Evolutionary conservation across 2,113 vertebrate genomes (phyloP).

Genomic region (Stictonetta naevosa): DNA sequence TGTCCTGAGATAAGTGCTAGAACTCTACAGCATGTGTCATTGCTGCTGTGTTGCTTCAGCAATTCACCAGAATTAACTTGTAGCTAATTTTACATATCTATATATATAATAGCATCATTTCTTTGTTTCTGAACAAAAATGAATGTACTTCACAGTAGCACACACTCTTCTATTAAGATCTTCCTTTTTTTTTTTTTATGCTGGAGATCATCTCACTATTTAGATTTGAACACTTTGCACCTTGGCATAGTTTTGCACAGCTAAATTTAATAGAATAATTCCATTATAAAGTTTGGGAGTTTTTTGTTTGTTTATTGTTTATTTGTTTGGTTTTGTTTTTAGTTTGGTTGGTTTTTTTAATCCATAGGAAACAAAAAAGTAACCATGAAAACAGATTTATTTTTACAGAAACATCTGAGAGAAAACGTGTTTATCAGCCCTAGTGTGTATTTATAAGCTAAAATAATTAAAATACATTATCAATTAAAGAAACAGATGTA

Average conservation of each 20-base stretch:
- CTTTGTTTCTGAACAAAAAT: neutral
- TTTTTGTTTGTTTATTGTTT: neutral
- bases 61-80: neutral
- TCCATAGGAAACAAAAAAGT: neutral
- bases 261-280: neutral
- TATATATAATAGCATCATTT: neutral
- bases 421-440: conserved; percentile 43
- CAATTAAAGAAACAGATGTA: conserved; percentile 64
- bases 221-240: neutral
- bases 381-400: neutral
- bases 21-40: neutral
- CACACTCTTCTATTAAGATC: neutral
- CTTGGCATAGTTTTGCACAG: neutral
- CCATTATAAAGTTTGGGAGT: neutral
- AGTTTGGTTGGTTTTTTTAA: neutral
- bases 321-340: too few species aligned
- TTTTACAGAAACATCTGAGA: conserved; percentile 38
- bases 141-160: neutral
- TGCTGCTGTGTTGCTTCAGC: neutral
- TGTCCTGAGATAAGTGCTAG: neutral
- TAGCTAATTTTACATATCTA: neutral
- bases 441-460: conserved; percentile 54
- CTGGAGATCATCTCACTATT: neutral
- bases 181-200: neutral
- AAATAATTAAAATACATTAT: conserved; percentile 69